Evolutionary conservation across 35 echinoderm and acorn worm genomes (phyloP).

Genomic region (Ophioderma brevispina): DNA sequence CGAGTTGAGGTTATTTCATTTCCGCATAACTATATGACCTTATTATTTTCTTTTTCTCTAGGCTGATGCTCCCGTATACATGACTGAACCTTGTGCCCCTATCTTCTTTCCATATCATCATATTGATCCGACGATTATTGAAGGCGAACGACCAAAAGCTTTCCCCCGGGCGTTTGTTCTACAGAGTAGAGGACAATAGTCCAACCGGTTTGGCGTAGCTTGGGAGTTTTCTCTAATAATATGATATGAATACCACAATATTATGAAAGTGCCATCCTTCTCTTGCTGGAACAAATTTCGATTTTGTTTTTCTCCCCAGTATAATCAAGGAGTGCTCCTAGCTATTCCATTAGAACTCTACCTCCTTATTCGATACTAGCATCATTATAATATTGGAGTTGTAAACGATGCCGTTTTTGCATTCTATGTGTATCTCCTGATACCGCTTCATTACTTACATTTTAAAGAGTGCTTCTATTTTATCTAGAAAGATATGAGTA

Average conservation of each 20-base stretch:
- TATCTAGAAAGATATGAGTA: slow-evolving; percentile 1
- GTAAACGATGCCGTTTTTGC: background rate
- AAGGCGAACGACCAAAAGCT: slow-evolving; percentile 8
- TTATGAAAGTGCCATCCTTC: background rate
- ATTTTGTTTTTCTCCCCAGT: background rate
- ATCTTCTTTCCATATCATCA: background rate
- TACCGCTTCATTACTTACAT: background rate
- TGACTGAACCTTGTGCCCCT: background rate
- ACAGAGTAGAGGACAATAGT: background rate
- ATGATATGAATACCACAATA: slow-evolving; percentile 11
- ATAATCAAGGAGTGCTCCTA: background rate
- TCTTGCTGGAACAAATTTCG: background rate
- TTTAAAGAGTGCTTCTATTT: background rate
- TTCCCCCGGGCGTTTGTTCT: background rate
- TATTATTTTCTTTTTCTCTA: background rate
- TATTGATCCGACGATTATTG: background rate
- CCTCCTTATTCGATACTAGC: background rate
- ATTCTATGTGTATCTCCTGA: background rate
- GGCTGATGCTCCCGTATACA: background rate
- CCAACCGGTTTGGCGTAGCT: background rate
- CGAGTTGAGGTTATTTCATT: background rate
- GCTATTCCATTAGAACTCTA: background rate
- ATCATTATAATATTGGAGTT: background rate
- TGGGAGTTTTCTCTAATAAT: background rate
- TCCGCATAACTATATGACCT: background rate